phyloP scores from a whole-genome alignment of 1,140 invertebrate genomes.

The Lerema accius region DNA sequence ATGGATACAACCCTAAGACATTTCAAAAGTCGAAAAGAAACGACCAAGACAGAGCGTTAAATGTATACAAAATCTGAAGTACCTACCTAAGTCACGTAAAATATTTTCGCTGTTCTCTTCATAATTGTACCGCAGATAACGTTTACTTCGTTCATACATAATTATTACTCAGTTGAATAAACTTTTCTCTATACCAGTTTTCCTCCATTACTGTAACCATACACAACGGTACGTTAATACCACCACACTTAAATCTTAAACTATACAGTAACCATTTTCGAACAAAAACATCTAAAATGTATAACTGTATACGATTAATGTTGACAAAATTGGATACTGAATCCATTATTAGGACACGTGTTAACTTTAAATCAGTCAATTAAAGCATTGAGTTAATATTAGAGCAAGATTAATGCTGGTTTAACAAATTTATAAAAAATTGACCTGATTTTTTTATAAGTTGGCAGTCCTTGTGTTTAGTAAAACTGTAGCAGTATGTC shows the following conservation, averaged over 20 bases:
- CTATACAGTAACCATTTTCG: background rate
- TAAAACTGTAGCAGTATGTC: too few relatives aligned
- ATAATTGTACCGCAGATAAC: background rate
- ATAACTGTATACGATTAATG: conserved; percentile 13
- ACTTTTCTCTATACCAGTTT: conserved; percentile 11
- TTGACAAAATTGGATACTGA: conserved; percentile 3
- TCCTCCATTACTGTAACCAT: background rate
- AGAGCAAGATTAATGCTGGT: background rate
- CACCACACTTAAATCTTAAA: background rate
- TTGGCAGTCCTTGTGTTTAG: background rate
- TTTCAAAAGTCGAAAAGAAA: too few relatives aligned
- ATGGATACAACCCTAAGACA: too few relatives aligned
- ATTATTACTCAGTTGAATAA: conserved; percentile 8
- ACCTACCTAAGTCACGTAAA: too few relatives aligned
- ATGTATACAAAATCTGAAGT: too few relatives aligned
- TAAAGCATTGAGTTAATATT: conserved; percentile 4
- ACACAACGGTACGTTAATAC: background rate
- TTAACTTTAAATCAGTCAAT: conserved; percentile 1
- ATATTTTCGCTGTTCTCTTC: conserved; percentile 1
- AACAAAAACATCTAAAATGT: background rate
- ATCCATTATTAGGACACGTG: conserved; percentile 10
- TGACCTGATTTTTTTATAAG: background rate
- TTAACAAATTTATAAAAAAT: background rate
- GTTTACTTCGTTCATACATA: background rate
- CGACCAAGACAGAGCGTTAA: too few relatives aligned